Conservation (phyloP, 2,113 vertebrate species). For the Silurus glanis region DNA sequence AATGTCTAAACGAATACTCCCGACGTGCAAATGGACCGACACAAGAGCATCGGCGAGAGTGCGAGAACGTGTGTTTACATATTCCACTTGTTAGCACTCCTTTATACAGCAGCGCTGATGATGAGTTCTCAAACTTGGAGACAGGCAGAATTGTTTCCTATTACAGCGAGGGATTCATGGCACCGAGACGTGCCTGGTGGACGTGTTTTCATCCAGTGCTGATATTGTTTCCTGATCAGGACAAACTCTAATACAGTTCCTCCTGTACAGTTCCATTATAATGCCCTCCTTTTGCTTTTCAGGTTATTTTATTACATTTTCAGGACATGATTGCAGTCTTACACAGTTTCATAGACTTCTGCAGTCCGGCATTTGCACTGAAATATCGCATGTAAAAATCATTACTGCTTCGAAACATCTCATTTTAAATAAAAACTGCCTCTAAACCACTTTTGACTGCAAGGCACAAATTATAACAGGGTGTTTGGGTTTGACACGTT, state of each 20-base stretch:
- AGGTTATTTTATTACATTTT: background rate
- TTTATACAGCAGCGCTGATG: background rate
- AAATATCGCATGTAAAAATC: background rate
- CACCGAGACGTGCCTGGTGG: background rate
- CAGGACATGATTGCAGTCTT: too few relatives aligned
- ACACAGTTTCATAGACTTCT: background rate
- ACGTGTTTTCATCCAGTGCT: background rate
- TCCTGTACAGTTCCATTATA: background rate
- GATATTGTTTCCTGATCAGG: background rate
- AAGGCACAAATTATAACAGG: background rate
- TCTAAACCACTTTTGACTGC: constrained; percentile 2
- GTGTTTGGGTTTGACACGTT: background rate
- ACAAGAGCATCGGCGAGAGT: background rate
- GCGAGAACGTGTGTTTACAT: background rate
- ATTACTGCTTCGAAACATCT: background rate
- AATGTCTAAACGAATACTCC: background rate
- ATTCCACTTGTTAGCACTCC: background rate
- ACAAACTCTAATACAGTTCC: background rate
- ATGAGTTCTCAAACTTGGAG: too few relatives aligned
- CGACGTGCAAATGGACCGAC: constrained; percentile 5
- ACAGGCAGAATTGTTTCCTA: background rate
- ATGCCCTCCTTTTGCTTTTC: background rate
- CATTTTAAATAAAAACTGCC: too few relatives aligned
- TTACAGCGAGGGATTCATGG: background rate
- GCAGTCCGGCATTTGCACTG: background rate